A percentile compares a stretch with the other conserved stretches of the same genome.
Evolutionary conservation across 2,113 vertebrate species (phyloP).

Genomic region (Hippopotamus amphibius): DNA sequence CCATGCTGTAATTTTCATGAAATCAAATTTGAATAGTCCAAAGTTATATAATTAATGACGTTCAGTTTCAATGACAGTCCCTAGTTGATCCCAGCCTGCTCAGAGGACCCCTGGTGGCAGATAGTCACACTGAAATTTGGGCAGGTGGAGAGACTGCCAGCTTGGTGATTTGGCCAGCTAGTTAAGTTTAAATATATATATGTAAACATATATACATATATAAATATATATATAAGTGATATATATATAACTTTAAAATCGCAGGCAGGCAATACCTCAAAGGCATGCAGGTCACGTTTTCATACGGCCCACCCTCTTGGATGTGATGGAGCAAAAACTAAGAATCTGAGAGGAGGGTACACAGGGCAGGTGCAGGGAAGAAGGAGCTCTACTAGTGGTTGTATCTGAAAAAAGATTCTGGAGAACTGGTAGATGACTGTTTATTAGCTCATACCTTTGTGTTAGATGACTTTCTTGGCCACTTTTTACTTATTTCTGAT

Average conservation of each 20-base stretch:
- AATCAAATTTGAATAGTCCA: background rate
- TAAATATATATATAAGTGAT: no score
- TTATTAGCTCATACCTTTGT: background rate
- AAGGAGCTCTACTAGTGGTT: background rate
- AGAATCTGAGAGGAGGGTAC: background rate
- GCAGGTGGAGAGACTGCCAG: background rate
- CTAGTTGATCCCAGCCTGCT: background rate
- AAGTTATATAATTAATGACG: background rate
- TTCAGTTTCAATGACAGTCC: background rate
- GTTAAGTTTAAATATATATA: background rate
- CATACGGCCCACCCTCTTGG: background rate
- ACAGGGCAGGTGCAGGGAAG: background rate
- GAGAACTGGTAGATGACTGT: background rate
- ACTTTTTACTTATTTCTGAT: background rate
- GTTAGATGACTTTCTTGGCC: background rate
- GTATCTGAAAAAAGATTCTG: rapidly evolving
- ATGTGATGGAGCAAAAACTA: background rate
- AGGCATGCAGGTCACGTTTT: background rate
- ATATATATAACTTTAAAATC: background rate
- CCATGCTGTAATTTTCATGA: background rate
- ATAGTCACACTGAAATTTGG: background rate
- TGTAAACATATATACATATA: no score
- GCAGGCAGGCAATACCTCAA: background rate
- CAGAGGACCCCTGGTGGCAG: background rate
- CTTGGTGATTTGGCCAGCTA: background rate